These are phyloP conservation scores for Ostrea denselamellosa DNA, from an alignment of 1,140 invertebrate species.

Conservation along the genomic window DNA sequence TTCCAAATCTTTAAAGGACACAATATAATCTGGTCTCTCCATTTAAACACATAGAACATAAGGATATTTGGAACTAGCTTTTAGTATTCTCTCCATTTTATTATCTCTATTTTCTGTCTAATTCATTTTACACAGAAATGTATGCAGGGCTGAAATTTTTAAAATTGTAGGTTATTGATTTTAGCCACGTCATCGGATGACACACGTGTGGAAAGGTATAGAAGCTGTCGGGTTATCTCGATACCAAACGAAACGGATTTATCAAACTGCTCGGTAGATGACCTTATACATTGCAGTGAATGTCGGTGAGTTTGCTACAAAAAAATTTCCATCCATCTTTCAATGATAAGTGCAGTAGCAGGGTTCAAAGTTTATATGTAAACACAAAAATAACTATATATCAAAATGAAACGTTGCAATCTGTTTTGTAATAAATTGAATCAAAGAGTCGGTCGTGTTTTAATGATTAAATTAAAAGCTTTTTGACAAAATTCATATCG, in stretches of 20 bases:
- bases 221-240: background rate
- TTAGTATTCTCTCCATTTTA: no score
- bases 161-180: background rate
- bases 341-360: background rate
- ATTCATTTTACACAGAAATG: background rate
- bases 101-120: no score
- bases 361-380: background rate
- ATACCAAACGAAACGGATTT: background rate
- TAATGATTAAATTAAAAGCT: background rate
- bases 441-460: background rate
- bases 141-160: no score
- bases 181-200: background rate
- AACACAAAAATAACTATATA: background rate
- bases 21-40: no score
- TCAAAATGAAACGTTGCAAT: background rate
- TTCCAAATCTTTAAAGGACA: no score
- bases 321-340: background rate
- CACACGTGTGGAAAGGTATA: background rate
- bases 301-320: conserved; percentile 13
- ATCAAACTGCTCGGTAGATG: background rate
- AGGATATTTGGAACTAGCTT: no score
- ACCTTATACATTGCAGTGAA: background rate
- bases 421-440: background rate
- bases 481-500: background rate
- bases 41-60: no score